Base-by-base conservation (phyloP, 2,113 vertebrate species). In the Chrysemys picta region DNA sequence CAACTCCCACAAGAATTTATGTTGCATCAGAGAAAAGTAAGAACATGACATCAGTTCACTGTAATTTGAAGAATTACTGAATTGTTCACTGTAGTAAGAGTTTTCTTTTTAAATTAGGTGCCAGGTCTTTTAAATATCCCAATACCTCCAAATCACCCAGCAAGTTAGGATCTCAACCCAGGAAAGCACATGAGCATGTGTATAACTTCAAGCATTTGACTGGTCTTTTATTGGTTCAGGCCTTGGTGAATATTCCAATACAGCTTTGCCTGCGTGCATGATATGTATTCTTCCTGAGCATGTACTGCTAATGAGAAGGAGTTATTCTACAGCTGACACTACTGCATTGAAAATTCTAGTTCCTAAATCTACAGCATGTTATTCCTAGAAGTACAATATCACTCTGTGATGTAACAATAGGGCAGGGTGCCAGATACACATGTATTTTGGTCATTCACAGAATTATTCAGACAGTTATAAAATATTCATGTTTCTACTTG, bases 401-500 rank as follows among this genome's bases (percentile, higher is more conserved):
- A 85, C 42, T 47, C 31, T 92, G n/a, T 53, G 75, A 54, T 62
- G 22, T 75, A 85, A 84, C 21, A 91, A 19, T 13, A 69, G 11
- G 81, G 12, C 49, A 8, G 4, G 27, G 50, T 81, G 22, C 5
- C 76, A 31, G 3, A 2, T 79, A 47, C 87, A 83, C 12, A 8
- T 54, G 12, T 84, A 35, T 3, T 90, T 31, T 53, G 3, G 19
- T 57, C 89, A 80, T 87, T 94, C 54, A 91, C 78, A 92, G 24
- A 85, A 25, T 9, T 78, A 90, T 84, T 31, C 75, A 96, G 56
- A 57, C 17, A 85, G 62, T 87, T 91, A 42, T 85, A 83, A 96
- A 97, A 91, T 89, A 92, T 86, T 95, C 24, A 59, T 69, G 14
- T 22, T 62, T 59, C 56, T 95, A 92, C 85, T 25, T 87, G 93